A percentile compares a stretch with the other conserved stretches of the same genome.
phyloP scores from a whole-genome alignment of 2,113 vertebrate genomes.

The human region DNA sequence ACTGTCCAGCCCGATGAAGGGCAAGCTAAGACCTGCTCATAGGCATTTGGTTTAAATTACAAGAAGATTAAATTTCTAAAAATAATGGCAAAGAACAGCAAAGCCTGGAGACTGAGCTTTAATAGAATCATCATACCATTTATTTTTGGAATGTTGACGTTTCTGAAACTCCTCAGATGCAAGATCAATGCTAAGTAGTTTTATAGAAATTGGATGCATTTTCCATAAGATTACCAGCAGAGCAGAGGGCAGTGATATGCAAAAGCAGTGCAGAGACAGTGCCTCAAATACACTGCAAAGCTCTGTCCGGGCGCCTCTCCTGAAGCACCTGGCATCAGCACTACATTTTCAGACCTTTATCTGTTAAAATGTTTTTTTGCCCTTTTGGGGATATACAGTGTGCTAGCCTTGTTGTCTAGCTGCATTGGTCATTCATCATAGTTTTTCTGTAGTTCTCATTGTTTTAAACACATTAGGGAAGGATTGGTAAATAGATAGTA shows the following conservation, averaged over 20 bases:
- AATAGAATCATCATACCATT: slow-evolving; percentile 58
- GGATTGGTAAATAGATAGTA: not conserved
- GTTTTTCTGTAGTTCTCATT: not conserved
- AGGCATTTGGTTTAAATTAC: slow-evolving; percentile 41
- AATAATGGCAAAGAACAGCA: slow-evolving; percentile 41
- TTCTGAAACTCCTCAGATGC: slow-evolving; percentile 64
- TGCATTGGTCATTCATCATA: not conserved
- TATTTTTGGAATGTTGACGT: slow-evolving; percentile 62
- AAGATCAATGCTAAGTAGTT: slow-evolving; percentile 69
- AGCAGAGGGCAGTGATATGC: not conserved
- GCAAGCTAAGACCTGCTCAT: not conserved
- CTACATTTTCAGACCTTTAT: not conserved
- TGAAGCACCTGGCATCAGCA: not conserved
- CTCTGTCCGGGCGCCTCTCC: not conserved
- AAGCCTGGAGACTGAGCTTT: slow-evolving; percentile 55
- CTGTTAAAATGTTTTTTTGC: not conserved
- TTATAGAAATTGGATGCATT: slow-evolving; percentile 43
- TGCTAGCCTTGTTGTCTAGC: not conserved
- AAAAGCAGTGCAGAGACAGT: not conserved
- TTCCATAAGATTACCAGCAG: slow-evolving; percentile 40
- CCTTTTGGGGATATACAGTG: not conserved
- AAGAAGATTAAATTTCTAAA: slow-evolving; percentile 70
- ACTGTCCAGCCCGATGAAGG: not conserved
- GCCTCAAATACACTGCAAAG: not conserved
- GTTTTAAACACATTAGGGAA: not conserved